A percentile compares a stretch with the other conserved stretches of the same genome.
phyloP scores from a whole-genome alignment of 2,113 vertebrate species.

The Ondatra zibethicus region DNA sequence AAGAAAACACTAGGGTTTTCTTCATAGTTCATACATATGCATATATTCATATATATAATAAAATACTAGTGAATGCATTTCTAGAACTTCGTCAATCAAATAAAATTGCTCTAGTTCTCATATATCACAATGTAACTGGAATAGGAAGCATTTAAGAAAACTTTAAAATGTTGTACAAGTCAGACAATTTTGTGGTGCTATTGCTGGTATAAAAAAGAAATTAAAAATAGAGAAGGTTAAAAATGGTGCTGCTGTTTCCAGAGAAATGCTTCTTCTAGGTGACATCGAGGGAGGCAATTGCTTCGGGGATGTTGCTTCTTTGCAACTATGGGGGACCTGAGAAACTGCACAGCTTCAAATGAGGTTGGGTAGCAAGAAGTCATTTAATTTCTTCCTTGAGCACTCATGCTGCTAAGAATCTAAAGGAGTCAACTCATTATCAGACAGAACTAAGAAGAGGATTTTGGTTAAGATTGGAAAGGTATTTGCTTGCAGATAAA shows the following conservation, averaged over 20 bases:
- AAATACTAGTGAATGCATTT: neutral
- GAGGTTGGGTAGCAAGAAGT: constrained; percentile 7
- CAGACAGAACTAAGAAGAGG: neutral
- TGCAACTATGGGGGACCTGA: neutral
- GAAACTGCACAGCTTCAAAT: neutral
- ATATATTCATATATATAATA: too few relatives aligned
- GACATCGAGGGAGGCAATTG: neutral
- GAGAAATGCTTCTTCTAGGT: neutral
- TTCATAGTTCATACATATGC: fast-evolving
- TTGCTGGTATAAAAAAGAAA: neutral
- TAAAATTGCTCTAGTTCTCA: neutral
- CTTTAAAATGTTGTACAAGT: neutral
- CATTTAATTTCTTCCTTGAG: constrained; percentile 56
- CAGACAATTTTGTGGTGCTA: neutral
- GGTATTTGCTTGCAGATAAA: constrained; percentile 29
- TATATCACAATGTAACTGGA: neutral
- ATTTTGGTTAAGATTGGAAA: constrained; percentile 14
- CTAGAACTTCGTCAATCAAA: neutral
- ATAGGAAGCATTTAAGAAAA: neutral
- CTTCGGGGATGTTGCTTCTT: neutral
- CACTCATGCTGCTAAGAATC: constrained; percentile 30
- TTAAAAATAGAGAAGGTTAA: neutral
- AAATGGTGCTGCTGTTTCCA: neutral
- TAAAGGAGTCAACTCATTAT: constrained; percentile 42
- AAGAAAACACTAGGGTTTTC: neutral